Conservation (phyloP, 2,113 vertebrate genomes). For the Mobula hypostoma region DNA sequence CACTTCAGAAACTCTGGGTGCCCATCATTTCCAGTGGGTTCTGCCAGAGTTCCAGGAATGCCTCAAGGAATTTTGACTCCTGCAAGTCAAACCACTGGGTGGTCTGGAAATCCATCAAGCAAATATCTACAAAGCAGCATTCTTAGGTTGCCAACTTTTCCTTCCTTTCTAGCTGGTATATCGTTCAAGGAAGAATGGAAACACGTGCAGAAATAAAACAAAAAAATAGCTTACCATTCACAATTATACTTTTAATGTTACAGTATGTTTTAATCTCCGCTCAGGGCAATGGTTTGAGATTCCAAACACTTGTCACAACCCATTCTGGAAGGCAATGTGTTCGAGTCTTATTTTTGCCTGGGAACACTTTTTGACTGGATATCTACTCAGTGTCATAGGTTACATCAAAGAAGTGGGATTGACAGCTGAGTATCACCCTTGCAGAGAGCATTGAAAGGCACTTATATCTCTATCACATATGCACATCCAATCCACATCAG, state of each 20-base stretch:
- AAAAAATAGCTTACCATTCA: background rate
- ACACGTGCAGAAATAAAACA: background rate
- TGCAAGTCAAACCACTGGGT: background rate
- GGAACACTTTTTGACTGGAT: slow-evolving; percentile 32
- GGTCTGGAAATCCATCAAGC: background rate
- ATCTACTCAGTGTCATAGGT: slow-evolving; percentile 32
- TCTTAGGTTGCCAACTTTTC: background rate
- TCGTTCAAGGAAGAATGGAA: background rate
- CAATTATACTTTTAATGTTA: background rate
- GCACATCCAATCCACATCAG: background rate
- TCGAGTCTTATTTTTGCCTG: slow-evolving; percentile 13
- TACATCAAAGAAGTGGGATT: slow-evolving; percentile 20
- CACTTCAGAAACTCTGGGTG: background rate
- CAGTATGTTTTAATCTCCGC: background rate
- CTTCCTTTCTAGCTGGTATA: background rate
- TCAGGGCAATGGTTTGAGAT: background rate
- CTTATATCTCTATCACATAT: slow-evolving; percentile 32
- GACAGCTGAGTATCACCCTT: slow-evolving; percentile 33
- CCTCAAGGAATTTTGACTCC: background rate
- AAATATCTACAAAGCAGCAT: background rate
- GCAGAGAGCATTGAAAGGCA: background rate
- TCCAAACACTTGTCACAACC: background rate
- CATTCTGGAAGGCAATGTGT: background rate
- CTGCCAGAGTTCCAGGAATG: background rate
- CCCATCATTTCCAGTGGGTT: background rate